Evolutionary conservation across 2,888 invertebrate species (phyloP), one percentile per base, ranked within the genome.

Genomic region (Agrotis puta): DNA sequence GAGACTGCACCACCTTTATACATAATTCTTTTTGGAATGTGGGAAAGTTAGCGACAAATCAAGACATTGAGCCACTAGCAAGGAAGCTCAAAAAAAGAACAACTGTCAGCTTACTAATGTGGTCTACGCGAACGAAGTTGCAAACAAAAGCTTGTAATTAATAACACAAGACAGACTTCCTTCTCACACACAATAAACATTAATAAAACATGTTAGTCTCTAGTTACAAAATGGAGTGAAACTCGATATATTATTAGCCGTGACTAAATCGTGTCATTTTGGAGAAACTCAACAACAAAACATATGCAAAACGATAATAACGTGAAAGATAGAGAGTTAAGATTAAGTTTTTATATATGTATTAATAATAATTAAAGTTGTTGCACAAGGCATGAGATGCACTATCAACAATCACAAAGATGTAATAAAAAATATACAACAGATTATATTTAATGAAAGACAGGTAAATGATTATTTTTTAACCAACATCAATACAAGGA

Each of bases 101-200:
- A 73, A 64, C 79, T 74, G 82, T 78, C 80, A 74, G 66, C 48
- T 73, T 70, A 82, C 80, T 80, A 80, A 80, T 82, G 74, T 62
- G 66, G 69, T 79, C 82, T 62, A 62, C 66, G 74, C 65, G 74
- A 66, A 70, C 69, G 57, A 54, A 74, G 82, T 79, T 64, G 54
- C 64, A 74, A 74, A 80, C 80, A 80, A 80, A 80, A 82, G 82
- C 69, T 64, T 51, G 80, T 79, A 80, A 82, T 80, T 80, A 80
- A 80, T 82, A 82, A 80, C 74, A 14, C 54, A 57, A 82, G 80
- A 70, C 79, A 82, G 56, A 79, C 82, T 80, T 82, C 79, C 74
- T 80, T 27, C 70, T 80, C 64, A 74, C 80, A 79, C 53, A 82
- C 70, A 80, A 80, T 80, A 80, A 70, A 80, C 80, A 80, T 80